Conservation (phyloP, 2,113 vertebrate species). For the Apistogramma diplotaenia region DNA sequence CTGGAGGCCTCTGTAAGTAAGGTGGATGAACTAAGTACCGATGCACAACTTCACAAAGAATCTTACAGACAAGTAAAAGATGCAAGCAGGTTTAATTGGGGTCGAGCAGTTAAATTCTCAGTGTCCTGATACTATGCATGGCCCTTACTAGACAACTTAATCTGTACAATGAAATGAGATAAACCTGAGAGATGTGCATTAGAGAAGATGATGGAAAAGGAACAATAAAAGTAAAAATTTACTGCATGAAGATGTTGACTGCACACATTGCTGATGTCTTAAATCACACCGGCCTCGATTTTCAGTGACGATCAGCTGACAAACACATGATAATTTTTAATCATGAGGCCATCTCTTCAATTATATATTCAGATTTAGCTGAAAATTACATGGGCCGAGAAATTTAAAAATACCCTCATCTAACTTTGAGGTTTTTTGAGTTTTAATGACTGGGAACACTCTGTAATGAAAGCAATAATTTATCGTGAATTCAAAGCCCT, state of each 20-base stretch:
- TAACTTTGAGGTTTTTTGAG: background rate
- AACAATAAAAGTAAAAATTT: background rate
- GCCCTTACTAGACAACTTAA: background rate
- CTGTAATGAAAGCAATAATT: slow-evolving; percentile 1
- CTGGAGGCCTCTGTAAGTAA: background rate
- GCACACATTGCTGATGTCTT: background rate
- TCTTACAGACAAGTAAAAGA: background rate
- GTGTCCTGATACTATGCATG: background rate
- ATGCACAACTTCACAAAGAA: background rate
- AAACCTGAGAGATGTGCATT: background rate
- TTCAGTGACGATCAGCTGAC: background rate
- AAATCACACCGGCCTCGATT: background rate
- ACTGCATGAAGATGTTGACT: background rate
- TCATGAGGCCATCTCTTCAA: slow-evolving; percentile 22
- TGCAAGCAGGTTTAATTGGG: background rate
- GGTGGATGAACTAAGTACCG: background rate
- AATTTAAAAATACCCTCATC: background rate
- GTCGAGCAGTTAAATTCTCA: background rate
- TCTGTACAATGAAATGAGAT: background rate
- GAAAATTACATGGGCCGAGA: slow-evolving; percentile 25
- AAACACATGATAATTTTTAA: slow-evolving; percentile 12
- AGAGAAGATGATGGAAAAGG: background rate
- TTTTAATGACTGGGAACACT: slow-evolving; percentile 17
- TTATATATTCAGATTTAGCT: slow-evolving; percentile 27
- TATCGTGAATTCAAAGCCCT: background rate